Percentiles rank a stretch among this genome's conserved stretches.
phyloP scores from a whole-genome alignment of 2,113 vertebrate species.

The Collichthys lucidus region DNA sequence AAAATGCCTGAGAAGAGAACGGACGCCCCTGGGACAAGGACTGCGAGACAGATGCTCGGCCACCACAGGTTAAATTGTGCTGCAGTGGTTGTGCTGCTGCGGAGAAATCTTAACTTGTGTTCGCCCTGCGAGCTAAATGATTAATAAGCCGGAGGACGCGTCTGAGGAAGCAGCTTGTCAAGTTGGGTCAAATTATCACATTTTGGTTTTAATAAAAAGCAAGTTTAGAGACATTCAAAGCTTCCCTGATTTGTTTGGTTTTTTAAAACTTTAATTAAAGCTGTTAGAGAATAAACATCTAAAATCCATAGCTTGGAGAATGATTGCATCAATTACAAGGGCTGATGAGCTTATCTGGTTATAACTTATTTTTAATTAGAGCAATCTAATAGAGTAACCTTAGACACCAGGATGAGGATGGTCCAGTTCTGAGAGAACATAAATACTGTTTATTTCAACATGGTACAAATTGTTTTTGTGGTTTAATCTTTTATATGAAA shows the following conservation, averaged over 20 bases:
- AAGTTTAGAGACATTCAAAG: neutral
- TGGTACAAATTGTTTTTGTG: neutral
- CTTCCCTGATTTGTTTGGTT: rapidly evolving
- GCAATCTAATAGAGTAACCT: neutral
- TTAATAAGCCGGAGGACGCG: neutral
- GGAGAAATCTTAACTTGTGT: neutral
- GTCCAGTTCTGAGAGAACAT: neutral
- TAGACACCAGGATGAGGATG: neutral
- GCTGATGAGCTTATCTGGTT: conserved; percentile 2
- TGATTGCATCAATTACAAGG: conserved; percentile 1
- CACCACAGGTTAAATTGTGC: conserved; percentile 2
- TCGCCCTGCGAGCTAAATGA: neutral
- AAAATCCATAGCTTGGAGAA: neutral
- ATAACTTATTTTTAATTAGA: conserved; percentile 22
- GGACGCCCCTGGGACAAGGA: conserved; percentile 12
- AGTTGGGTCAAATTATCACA: neutral
- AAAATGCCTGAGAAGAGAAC: conserved; percentile 17
- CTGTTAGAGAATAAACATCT: neutral
- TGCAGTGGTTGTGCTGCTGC: neutral
- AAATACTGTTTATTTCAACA: neutral
- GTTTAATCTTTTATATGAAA: conserved; percentile 5
- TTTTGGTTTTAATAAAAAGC: neutral
- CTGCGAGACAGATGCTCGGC: neutral
- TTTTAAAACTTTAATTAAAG: conserved; percentile 3
- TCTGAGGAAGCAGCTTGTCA: neutral